Evolutionary conservation across 2,888 invertebrate genomes (phyloP).

Genomic region (Bombylius major): DNA sequence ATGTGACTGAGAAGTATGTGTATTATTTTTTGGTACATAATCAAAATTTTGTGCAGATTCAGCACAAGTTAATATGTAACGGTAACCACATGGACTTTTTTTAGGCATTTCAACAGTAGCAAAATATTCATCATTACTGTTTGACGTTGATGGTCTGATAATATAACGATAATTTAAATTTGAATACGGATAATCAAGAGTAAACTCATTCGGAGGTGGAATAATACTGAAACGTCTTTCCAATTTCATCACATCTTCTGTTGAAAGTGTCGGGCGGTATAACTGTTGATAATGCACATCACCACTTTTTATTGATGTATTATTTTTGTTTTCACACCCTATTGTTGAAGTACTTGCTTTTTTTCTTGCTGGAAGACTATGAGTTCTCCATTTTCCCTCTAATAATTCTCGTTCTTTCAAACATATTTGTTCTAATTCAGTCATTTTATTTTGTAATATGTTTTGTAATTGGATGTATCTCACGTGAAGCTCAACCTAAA

Average conservation of each 20-base stretch:
- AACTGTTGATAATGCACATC: slow-evolving; percentile 35
- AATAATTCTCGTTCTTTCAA: slow-evolving; percentile 69
- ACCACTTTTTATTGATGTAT: slow-evolving; percentile 41
- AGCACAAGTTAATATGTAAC: slow-evolving; percentile 53
- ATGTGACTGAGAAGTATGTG: neutral
- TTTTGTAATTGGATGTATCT: slow-evolving; percentile 82
- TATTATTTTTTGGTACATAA: slow-evolving; percentile 27
- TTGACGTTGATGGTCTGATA: slow-evolving; percentile 49
- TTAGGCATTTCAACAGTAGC: slow-evolving; percentile 59
- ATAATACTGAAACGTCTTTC: slow-evolving; percentile 33
- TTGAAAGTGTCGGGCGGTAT: slow-evolving; percentile 67
- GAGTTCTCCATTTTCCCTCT: slow-evolving; percentile 81
- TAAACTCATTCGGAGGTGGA: slow-evolving; percentile 38
- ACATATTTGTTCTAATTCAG: slow-evolving; percentile 69
- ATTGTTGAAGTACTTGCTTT: slow-evolving; percentile 48
- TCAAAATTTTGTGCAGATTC: slow-evolving; percentile 35
- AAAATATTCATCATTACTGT: slow-evolving; percentile 56
- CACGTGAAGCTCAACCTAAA: slow-evolving; percentile 70
- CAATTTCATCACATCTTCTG: slow-evolving; percentile 57
- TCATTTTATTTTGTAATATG: slow-evolving; percentile 69
- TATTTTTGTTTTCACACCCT: slow-evolving; percentile 33
- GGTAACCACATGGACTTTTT: slow-evolving; percentile 51
- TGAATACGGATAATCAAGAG: slow-evolving; percentile 54
- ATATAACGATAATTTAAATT: slow-evolving; percentile 62
- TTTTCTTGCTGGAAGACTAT: slow-evolving; percentile 74